These are phyloP conservation scores for Echeneis naucrates DNA, from an alignment of 2,797 vertebrate genomes.

Conservation along the genomic window DNA sequence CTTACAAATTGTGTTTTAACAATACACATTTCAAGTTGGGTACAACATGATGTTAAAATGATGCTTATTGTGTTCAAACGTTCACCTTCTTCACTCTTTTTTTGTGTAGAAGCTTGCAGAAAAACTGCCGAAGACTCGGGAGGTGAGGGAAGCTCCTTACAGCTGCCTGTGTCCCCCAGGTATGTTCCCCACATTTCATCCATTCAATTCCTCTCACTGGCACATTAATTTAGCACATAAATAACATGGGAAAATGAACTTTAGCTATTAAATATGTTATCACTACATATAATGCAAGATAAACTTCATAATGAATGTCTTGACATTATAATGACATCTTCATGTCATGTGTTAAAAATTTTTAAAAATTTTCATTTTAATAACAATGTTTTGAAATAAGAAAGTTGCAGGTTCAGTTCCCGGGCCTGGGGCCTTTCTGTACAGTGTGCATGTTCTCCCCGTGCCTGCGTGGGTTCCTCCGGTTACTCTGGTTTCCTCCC, in stretches of 20 bases:
- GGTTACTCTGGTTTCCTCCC: too few species aligned
- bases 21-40: background rate
- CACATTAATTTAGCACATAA: background rate
- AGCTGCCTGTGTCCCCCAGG: constrained; percentile 86
- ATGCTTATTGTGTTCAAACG: background rate
- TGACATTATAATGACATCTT: background rate
- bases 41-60: background rate
- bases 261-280: background rate
- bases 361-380: background rate
- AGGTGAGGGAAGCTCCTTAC: constrained; percentile 78
- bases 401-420: too few species aligned
- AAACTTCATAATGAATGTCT: background rate
- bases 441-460: too few species aligned
- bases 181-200: constrained; percentile 46
- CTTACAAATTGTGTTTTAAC: background rate
- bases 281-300: background rate
- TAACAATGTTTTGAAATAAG: too few species aligned
- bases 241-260: background rate
- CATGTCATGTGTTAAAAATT: background rate
- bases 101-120: constrained; percentile 80
- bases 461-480: too few species aligned
- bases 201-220: background rate
- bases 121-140: constrained; percentile 79
- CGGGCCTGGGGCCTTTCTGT: too few species aligned
- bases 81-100: background rate